Evolutionary conservation across 2,113 vertebrate genomes (phyloP).

Genomic region (Tetrao urogallus): DNA sequence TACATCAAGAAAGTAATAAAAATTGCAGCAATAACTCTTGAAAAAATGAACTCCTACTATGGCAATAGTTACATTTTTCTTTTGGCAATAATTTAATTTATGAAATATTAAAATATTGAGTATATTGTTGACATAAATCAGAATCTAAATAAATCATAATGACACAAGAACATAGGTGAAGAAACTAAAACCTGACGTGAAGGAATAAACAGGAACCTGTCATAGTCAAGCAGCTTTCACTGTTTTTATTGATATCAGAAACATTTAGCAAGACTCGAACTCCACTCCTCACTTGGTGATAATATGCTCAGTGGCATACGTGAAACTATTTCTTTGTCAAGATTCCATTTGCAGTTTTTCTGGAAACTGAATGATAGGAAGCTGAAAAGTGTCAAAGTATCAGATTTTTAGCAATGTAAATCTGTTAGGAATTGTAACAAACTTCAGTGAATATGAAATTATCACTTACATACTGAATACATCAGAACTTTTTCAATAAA

Average conservation of each 20-base stretch:
- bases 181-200: background rate
- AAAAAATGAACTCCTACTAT: background rate
- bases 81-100: background rate
- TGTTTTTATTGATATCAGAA: background rate
- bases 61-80: background rate
- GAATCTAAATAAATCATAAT: background rate
- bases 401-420: background rate
- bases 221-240: background rate
- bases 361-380: background rate
- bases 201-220: background rate
- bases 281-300: background rate
- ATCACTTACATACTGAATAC: background rate
- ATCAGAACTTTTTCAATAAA: background rate
- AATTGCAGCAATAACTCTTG: background rate
- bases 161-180: background rate
- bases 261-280: background rate
- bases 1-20: background rate
- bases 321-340: background rate
- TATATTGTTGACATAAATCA: background rate
- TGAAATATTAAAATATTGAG: background rate
- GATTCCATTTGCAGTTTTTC: background rate
- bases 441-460: background rate
- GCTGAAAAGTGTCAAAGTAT: background rate
- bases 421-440: background rate
- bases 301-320: background rate